A percentile compares a stretch with the other conserved stretches of the same genome.
phyloP scores from a whole-genome alignment of 2,113 vertebrate genomes.

The Tangachromis dhanisi region DNA sequence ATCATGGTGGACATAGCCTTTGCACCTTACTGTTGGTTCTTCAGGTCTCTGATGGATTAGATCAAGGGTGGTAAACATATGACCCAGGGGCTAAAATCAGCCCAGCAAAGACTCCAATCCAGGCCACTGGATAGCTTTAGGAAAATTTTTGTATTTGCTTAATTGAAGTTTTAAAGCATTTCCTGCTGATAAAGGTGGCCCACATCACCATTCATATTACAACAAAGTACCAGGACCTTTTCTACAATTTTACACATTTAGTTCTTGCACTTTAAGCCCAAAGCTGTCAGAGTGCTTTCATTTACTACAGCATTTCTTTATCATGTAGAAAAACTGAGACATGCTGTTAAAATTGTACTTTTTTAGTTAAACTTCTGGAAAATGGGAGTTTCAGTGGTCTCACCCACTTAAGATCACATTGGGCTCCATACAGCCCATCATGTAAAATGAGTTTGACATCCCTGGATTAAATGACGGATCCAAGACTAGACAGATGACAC shows the following conservation, averaged over 20 bases:
- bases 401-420: background rate
- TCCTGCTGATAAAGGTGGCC: background rate
- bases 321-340: background rate
- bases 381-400: accelerated
- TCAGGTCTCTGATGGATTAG: background rate
- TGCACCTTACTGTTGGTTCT: background rate
- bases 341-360: background rate
- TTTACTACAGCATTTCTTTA: background rate
- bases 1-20: background rate
- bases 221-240: background rate
- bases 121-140: background rate
- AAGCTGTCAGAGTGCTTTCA: background rate
- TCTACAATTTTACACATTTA: background rate
- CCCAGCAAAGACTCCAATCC: background rate
- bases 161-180: background rate
- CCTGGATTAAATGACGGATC: background rate
- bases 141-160: background rate
- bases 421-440: background rate
- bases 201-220: background rate
- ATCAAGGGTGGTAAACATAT: background rate
- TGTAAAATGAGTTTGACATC: background rate
- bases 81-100: background rate
- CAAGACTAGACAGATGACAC: background rate
- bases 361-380: background rate
- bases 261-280: background rate